A percentile compares a stretch with the other conserved stretches of the same genome.
Evolutionary conservation across 2,113 vertebrate species (phyloP).

Genomic region (Cacatua alba): DNA sequence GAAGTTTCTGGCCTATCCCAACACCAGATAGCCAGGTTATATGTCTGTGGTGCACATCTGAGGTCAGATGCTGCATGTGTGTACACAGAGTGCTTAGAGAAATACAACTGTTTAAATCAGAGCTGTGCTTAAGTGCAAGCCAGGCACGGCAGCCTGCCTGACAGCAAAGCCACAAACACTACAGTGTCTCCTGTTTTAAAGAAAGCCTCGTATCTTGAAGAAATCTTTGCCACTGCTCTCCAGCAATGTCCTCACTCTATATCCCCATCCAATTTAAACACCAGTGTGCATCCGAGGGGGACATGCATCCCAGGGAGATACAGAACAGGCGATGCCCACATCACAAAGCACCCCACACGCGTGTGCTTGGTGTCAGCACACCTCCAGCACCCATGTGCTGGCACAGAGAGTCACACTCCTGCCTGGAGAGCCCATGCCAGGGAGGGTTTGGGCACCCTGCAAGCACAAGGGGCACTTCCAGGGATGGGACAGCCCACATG

Average conservation of each 20-base stretch:
- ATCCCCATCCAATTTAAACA: background rate
- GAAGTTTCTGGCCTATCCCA: background rate
- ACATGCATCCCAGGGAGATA: fast-evolving
- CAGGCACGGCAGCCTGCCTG: background rate
- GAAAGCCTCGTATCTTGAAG: background rate
- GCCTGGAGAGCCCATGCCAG: background rate
- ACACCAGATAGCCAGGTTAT: background rate
- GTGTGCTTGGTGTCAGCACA: fast-evolving
- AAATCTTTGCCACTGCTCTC: background rate
- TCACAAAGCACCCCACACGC: fast-evolving
- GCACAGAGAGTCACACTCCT: background rate
- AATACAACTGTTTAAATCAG: background rate
- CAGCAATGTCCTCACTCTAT: fast-evolving
- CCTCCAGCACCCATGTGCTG: background rate
- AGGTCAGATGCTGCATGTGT: background rate
- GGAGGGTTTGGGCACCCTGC: background rate
- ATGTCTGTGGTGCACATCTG: background rate
- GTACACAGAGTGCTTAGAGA: background rate
- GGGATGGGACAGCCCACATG: fast-evolving
- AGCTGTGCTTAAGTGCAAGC: background rate
- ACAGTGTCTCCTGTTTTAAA: fast-evolving
- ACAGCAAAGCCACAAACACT: background rate
- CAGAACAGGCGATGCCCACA: fast-evolving
- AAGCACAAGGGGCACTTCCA: background rate
- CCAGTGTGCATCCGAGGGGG: fast-evolving